Percentiles rank a stretch among this genome's conserved stretches.
Conservation (phyloP, 2,888 invertebrate species). For the Nasonovia ribisnigri region DNA sequence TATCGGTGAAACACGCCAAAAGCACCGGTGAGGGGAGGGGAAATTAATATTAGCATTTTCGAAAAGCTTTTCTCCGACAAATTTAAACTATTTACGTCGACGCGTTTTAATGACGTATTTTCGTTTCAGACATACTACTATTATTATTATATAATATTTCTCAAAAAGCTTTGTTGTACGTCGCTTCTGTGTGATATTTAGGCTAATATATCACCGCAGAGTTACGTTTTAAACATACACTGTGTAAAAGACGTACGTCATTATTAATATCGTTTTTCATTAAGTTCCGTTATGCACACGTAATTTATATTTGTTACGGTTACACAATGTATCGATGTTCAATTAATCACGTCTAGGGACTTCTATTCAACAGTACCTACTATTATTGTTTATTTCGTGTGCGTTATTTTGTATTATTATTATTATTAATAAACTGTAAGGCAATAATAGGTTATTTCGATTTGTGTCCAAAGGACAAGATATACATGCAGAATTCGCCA, state of each 20-base stretch:
- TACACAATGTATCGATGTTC: background rate
- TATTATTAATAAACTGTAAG: conserved; percentile 30
- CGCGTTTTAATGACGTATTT: conserved; percentile 2
- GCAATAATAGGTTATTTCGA: conserved; percentile 15
- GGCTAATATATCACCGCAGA: conserved; percentile 37
- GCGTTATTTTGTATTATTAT: background rate
- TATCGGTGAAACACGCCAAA: background rate
- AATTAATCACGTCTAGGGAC: conserved; percentile 43
- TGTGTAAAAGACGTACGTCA: conserved; percentile 25
- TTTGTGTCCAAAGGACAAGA: background rate
- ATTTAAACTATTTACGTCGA: background rate
- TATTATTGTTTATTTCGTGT: background rate
- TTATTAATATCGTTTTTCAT: conserved; percentile 54
- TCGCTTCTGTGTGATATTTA: background rate
- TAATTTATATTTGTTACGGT: conserved; percentile 54
- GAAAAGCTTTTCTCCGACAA: background rate
- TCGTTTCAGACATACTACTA: background rate
- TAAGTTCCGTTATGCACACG: conserved; percentile 53
- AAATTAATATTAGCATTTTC: conserved; percentile 10
- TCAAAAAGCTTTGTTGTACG: background rate
- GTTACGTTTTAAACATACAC: conserved; percentile 16
- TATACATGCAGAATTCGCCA: background rate
- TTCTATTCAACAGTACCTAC: conserved; percentile 24
- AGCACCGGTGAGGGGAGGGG: background rate
- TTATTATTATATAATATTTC: background rate